phyloP scores from a whole-genome alignment of 2,113 vertebrate genomes.

The Sphyrna mokarran region DNA sequence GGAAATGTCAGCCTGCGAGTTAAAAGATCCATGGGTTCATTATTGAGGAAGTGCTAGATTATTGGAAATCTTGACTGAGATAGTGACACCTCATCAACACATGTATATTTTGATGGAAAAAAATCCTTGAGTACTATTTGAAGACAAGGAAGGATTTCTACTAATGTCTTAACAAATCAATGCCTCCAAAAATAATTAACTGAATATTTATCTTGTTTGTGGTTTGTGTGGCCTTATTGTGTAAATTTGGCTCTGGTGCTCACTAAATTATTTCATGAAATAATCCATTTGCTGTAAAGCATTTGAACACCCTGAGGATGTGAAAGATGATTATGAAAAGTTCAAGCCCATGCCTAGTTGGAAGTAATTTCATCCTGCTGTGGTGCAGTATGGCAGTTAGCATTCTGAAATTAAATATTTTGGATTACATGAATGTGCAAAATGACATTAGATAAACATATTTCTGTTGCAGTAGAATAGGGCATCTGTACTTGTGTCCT shows the following conservation, averaged over 20 bases:
- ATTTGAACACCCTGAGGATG: background rate
- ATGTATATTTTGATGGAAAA: background rate
- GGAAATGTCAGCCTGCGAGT: background rate
- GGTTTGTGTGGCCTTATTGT: background rate
- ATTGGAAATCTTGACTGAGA: background rate
- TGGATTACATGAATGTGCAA: background rate
- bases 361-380: background rate
- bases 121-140: background rate
- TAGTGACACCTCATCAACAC: background rate
- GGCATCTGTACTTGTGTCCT: background rate
- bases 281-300: background rate
- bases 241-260: background rate
- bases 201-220: background rate
- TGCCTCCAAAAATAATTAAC: background rate
- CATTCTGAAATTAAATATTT: background rate
- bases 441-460: background rate
- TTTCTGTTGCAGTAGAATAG: background rate
- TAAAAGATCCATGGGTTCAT: background rate
- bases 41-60: background rate
- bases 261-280: background rate
- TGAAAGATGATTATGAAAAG: background rate
- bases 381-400: background rate
- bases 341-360: background rate
- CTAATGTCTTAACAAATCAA: background rate
- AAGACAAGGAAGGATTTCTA: background rate